Percentiles rank a stretch among this genome's conserved stretches.
Evolutionary conservation across 2,113 vertebrate species (phyloP).

Genomic region (Motacilla alba): DNA sequence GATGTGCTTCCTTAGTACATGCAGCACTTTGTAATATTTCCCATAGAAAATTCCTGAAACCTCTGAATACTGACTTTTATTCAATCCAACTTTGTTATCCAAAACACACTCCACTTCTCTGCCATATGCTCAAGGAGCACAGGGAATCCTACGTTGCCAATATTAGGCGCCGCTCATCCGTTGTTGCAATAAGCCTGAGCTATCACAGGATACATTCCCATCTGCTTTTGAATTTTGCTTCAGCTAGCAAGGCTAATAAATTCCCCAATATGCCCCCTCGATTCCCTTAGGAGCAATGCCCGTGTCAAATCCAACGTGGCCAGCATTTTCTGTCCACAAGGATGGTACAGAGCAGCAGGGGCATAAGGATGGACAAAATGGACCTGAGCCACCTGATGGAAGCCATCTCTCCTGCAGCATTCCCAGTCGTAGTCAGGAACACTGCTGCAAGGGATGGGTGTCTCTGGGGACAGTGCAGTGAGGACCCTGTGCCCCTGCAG

Average conservation of each 20-base stretch:
- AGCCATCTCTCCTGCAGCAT: neutral
- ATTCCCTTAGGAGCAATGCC: neutral
- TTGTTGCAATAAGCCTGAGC: neutral
- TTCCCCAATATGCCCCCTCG: neutral
- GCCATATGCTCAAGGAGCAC: slow-evolving; percentile 44
- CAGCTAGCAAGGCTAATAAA: neutral
- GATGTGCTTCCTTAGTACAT: neutral
- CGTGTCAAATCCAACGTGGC: fast-evolving
- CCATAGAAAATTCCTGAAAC: neutral
- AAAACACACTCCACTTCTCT: slow-evolving; percentile 20
- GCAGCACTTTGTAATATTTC: neutral
- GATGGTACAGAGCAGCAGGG: neutral
- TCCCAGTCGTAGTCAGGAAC: neutral
- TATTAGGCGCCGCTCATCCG: neutral
- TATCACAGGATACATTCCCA: slow-evolving; percentile 16
- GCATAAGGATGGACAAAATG: neutral
- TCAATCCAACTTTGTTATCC: neutral
- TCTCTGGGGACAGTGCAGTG: neutral
- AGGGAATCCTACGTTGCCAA: slow-evolving; percentile 16
- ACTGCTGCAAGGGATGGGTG: neutral
- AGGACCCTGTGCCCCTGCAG: neutral
- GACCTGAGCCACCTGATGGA: fast-evolving
- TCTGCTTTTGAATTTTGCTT: slow-evolving; percentile 21
- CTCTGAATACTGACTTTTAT: neutral
- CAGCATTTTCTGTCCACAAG: neutral